These are phyloP conservation scores for Solea solea DNA, from an alignment of 2,113 vertebrate species.

Conservation along the genomic window DNA sequence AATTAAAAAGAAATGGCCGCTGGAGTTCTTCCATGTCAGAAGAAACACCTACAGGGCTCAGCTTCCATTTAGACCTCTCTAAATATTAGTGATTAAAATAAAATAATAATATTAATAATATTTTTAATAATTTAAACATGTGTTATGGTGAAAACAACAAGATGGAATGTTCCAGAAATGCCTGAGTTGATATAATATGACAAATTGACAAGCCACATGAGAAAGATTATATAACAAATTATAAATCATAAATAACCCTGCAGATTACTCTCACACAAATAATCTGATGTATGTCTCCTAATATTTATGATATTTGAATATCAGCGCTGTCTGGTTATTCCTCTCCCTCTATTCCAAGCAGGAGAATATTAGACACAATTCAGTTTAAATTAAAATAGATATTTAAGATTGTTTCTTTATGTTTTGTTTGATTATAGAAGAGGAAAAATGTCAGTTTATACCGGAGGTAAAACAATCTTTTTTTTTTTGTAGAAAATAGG, in stretches of 20 bases:
- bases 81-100: too few species aligned
- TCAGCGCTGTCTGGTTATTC: neutral
- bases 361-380: neutral
- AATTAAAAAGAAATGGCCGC: conserved; percentile 43
- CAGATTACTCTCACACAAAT: neutral
- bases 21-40: too few species aligned
- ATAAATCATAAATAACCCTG: too few species aligned
- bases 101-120: too few species aligned
- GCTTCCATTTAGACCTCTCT: too few species aligned
- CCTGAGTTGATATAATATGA: too few species aligned
- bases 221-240: too few species aligned
- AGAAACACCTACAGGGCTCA: too few species aligned
- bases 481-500: conserved; percentile 67
- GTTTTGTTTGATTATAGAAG: conserved; percentile 19
- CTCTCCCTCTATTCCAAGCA: conserved; percentile 1
- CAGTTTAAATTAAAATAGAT: neutral
- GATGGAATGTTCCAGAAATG: too few species aligned
- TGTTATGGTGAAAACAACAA: too few species aligned
- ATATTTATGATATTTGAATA: neutral
- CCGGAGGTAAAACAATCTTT: conserved; percentile 72
- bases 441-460: conserved; percentile 63
- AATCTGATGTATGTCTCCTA: conserved; percentile 4
- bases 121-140: too few species aligned
- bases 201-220: too few species aligned
- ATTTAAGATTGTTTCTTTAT: neutral